Percentiles rank a stretch among this genome's conserved stretches.
These are phyloP conservation scores for Brachypalpus laphriformis DNA, from an alignment of 2,888 invertebrate genomes.

Conservation along the genomic window DNA sequence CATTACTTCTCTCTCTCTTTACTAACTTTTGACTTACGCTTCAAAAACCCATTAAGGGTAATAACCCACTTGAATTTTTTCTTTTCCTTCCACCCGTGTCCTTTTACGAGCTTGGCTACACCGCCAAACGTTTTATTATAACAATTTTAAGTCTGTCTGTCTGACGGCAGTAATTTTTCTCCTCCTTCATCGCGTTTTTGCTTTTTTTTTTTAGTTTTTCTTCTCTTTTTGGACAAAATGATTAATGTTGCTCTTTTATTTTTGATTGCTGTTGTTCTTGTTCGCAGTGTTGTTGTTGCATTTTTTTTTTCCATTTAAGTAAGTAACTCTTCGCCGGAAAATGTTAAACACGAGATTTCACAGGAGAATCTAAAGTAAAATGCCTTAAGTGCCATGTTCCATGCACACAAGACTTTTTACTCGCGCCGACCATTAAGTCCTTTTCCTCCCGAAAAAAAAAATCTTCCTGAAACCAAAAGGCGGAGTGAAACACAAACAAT, in stretches of 20 bases:
- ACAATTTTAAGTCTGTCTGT: slow-evolving; percentile 36
- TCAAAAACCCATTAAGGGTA: slow-evolving; percentile 18
- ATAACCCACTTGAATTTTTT: slow-evolving; percentile 20
- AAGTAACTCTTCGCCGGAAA: slow-evolving; percentile 45
- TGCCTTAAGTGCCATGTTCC: slow-evolving; percentile 62
- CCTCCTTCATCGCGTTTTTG: slow-evolving; percentile 12
- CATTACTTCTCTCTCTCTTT: neutral
- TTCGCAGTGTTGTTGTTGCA: neutral
- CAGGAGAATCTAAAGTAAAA: slow-evolving; percentile 31
- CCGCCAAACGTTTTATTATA: slow-evolving; percentile 38
- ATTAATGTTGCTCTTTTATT: slow-evolving; percentile 54
- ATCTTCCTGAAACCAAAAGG: neutral
- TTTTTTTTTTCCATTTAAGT: slow-evolving; percentile 22
- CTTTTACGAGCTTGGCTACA: slow-evolving; percentile 24
- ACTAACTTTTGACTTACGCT: neutral
- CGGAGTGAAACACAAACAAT: slow-evolving; percentile 60
- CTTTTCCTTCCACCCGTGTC: neutral
- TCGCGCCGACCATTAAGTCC: slow-evolving; percentile 51
- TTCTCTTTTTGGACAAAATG: slow-evolving; percentile 48
- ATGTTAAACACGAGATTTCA: slow-evolving; percentile 37
- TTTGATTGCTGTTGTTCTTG: slow-evolving; percentile 50
- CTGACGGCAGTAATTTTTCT: slow-evolving; percentile 7
- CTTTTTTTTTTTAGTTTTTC: neutral
- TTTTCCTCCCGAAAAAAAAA: slow-evolving; percentile 3
- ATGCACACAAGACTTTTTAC: slow-evolving; percentile 46